Percentiles rank a stretch among this genome's conserved stretches.
phyloP scores from a whole-genome alignment of 2,888 invertebrate genomes.

The Netelia inedita region DNA sequence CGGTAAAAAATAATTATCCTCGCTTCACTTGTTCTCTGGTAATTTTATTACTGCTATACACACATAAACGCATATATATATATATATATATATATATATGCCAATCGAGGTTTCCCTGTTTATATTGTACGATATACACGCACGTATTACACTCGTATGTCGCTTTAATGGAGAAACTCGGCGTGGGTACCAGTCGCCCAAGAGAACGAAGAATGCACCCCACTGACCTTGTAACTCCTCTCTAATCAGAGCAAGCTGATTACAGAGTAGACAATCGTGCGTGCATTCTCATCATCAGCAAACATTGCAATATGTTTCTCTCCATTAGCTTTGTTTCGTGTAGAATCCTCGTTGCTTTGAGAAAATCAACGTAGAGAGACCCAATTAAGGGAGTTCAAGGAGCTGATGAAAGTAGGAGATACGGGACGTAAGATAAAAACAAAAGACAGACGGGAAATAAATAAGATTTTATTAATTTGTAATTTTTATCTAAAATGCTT shows the following conservation, averaged over 20 bases:
- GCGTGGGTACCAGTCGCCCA: conserved; percentile 57
- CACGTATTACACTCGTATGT: not conserved
- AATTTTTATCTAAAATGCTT: not conserved
- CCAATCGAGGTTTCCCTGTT: conserved; percentile 40
- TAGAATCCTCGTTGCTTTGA: not conserved
- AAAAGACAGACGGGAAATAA: not conserved
- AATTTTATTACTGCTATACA: conserved; percentile 21
- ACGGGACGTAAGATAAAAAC: not conserved
- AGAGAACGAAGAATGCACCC: conserved; percentile 60
- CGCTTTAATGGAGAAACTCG: conserved; percentile 52
- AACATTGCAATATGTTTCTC: conserved; percentile 33
- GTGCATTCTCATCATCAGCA: conserved; percentile 52
- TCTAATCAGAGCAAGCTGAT: conserved; percentile 67
- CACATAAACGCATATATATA: too few relatives aligned
- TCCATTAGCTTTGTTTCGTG: conserved; percentile 3
- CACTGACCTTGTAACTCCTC: conserved; percentile 65
- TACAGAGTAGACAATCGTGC: conserved; percentile 60
- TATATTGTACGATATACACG: not conserved
- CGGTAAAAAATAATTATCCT: conserved; percentile 40
- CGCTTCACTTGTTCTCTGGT: conserved; percentile 36
- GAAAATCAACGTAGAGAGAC: conserved; percentile 7
- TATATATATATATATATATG: not conserved
- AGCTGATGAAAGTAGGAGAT: conserved; percentile 45
- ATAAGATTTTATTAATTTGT: not conserved
- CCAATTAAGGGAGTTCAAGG: conserved; percentile 50